Base-by-base conservation (phyloP, 2,113 vertebrate species). In the Charadrius vociferus region DNA sequence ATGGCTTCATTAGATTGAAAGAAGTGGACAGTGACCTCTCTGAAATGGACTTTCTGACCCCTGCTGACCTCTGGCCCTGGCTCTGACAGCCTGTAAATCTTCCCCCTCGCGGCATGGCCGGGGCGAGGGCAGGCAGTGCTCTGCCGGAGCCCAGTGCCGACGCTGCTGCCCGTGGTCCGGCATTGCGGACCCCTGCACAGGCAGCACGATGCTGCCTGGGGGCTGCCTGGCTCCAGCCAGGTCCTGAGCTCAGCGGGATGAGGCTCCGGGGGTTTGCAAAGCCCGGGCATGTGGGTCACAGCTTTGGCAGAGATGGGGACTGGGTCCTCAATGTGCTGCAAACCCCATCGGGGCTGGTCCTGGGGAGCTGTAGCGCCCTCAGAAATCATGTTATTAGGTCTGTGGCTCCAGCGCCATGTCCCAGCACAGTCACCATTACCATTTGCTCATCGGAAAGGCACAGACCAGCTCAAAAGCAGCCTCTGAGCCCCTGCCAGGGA, bases 1-100 rank as follows among this genome's bases (percentile, higher is more conserved):
- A 98, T 98, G 98, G 98, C 98, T 98, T 98, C 98, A 98, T 98
- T 98, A 98, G 97, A 98, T 98, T 98, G 98, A 98, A 98, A 98
- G 98, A 98, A 98, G 98, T 98, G 88, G 94, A 98, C 96, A 97
- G 97, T 98, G 98, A 98, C 98, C 98, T 98, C 98, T 90, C 86
- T 22, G 97, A 98, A 98, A 98, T 98, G 98, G 98, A 98, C 98
- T 98, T 98, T 98, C 93, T 98, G 98, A 98, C 98, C 98, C 98
- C 96, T 97, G 97, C 97, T 98, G 98, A 98, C 98, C 98, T 98
- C 93, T 98, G 97, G 97, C 98, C 98, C 97, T 88, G 14, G 97
- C 97, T 97, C 97, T 98, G 98, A 98, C 98, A 98, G 98, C 97
- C 97, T 98, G 96, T 98, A 98, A 98, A 98, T 98, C 98, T 98